Conservation (phyloP, 2,113 vertebrate genomes). For the Eonycteris spelaea region DNA sequence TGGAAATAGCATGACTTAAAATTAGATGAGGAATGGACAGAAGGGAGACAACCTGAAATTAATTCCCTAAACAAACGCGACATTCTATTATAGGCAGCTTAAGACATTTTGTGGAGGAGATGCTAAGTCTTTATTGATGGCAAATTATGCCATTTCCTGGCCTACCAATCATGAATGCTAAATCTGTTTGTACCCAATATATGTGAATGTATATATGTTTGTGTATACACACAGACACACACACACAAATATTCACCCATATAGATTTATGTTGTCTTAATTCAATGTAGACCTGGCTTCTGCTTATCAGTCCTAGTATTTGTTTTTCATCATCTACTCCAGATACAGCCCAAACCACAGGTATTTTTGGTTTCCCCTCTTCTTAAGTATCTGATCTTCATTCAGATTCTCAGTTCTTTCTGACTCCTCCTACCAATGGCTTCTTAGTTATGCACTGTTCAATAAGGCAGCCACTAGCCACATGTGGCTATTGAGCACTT, state of each 20-base stretch:
- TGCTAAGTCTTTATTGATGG: not conserved
- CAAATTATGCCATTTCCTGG: not conserved
- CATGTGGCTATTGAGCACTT: not conserved
- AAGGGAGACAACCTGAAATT: not conserved
- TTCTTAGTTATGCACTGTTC: not conserved
- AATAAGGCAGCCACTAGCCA: not conserved
- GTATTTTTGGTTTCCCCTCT: not conserved
- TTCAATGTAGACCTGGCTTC: not conserved
- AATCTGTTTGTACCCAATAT: not conserved
- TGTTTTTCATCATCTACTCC: not conserved
- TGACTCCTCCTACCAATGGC: not conserved
- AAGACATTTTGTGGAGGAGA: not conserved
- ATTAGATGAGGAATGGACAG: not conserved
- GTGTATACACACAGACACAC: not conserved
- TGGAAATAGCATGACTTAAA: not conserved
- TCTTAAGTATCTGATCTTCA: not conserved
- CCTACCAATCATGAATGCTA: not conserved
- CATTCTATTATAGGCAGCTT: not conserved
- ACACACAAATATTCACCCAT: not conserved
- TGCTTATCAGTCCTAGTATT: not conserved
- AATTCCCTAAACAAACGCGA: not conserved
- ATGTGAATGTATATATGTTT: not conserved
- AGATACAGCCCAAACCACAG: not conserved
- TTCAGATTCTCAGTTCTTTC: not conserved
- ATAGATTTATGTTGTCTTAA: not conserved